These are phyloP conservation scores for Dasyurus viverrinus DNA, from an alignment of 2,113 vertebrate genomes.

Conservation along the genomic window DNA sequence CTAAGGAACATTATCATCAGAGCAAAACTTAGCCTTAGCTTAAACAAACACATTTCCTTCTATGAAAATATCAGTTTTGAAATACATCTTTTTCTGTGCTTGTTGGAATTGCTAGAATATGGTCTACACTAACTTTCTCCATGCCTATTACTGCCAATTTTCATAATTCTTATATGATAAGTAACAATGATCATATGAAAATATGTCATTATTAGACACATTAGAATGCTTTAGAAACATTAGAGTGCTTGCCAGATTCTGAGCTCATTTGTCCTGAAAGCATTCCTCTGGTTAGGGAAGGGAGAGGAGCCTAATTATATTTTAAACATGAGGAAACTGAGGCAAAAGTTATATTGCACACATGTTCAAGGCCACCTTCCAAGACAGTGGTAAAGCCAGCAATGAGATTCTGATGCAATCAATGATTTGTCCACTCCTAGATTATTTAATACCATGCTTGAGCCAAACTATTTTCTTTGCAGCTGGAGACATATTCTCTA, in stretches of 20 bases:
- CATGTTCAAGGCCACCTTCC: neutral
- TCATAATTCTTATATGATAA: slow-evolving; percentile 21
- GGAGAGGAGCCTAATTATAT: neutral
- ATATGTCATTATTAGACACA: neutral
- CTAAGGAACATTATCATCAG: slow-evolving; percentile 18
- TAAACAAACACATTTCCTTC: neutral
- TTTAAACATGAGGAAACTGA: neutral
- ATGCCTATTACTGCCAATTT: slow-evolving; percentile 3
- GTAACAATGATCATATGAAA: slow-evolving; percentile 59
- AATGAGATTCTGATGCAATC: neutral
- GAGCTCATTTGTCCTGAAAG: slow-evolving; percentile 53
- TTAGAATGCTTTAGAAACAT: slow-evolving; percentile 45
- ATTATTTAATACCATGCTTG: neutral
- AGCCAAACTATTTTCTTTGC: slow-evolving; percentile 5
- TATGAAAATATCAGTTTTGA: slow-evolving; percentile 12
- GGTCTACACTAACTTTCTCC: neutral
- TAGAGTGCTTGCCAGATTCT: slow-evolving; percentile 64
- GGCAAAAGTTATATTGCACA: neutral
- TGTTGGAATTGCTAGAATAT: neutral
- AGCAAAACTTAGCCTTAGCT: neutral
- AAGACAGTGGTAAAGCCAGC: neutral
- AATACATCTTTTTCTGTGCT: slow-evolving; percentile 38
- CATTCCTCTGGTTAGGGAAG: slow-evolving; percentile 47
- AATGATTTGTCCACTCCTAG: neutral
- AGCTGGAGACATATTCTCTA: neutral